These are phyloP conservation scores for Lysandra bellargus DNA, from an alignment of 2,888 invertebrate genomes.

Conservation along the genomic window DNA sequence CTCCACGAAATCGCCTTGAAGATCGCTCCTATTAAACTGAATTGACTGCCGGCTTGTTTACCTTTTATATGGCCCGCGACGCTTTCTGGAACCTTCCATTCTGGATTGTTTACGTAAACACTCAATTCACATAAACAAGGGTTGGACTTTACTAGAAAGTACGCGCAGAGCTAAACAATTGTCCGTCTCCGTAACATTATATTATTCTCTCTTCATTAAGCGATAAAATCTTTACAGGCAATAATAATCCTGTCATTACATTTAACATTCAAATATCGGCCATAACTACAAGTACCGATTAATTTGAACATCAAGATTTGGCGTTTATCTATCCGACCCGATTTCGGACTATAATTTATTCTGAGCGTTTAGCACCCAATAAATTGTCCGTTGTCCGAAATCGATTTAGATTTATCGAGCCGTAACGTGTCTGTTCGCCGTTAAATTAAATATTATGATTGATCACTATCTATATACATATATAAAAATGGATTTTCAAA, in stretches of 20 bases:
- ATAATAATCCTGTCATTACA: not conserved
- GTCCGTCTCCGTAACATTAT: no score
- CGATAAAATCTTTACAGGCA: not conserved
- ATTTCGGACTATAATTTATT: conserved; percentile 58
- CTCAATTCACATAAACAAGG: no score
- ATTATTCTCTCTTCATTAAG: not conserved
- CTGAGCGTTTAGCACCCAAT: conserved; percentile 66
- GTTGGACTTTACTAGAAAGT: no score
- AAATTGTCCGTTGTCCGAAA: conserved; percentile 63
- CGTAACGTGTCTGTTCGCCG: conserved; percentile 20
- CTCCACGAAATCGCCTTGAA: no score
- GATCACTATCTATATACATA: not conserved
- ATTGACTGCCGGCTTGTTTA: no score
- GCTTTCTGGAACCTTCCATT: no score
- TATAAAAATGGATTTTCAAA: no score
- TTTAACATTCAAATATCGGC: conserved; percentile 1
- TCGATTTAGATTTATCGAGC: conserved; percentile 46
- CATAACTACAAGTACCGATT: conserved; percentile 21
- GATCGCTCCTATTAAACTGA: no score
- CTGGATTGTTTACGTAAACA: no score
- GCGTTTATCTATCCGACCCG: conserved; percentile 36
- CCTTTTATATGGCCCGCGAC: no score
- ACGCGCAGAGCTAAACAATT: no score
- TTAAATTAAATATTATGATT: conserved; percentile 15
- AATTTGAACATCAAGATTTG: conserved; percentile 23